These are phyloP conservation scores for Laupala kohalensis DNA, from an alignment of 1,140 invertebrate genomes.

Conservation along the genomic window DNA sequence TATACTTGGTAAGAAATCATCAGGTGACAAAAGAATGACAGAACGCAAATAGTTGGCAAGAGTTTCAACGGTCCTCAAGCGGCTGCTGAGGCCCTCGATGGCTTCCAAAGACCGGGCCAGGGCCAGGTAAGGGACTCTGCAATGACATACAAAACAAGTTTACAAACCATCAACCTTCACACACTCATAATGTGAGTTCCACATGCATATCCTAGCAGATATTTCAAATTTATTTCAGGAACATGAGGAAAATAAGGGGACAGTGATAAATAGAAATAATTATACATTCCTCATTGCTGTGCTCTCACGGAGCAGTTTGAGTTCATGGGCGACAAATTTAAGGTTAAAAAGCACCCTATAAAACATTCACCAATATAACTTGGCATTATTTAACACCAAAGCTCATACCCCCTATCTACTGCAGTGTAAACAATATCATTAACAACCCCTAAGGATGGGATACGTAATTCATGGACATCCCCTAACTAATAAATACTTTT, in stretches of 20 bases:
- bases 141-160: slow-evolving; percentile 21
- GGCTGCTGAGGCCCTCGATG: slow-evolving; percentile 78
- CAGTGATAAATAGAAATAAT: neutral
- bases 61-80: slow-evolving; percentile 90
- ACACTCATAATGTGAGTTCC: slow-evolving; percentile 4
- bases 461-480: too few species aligned
- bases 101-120: slow-evolving; percentile 78
- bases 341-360: too few species aligned
- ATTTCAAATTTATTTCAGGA: slow-evolving; percentile 6
- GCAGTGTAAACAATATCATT: too few species aligned
- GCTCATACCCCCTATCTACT: too few species aligned
- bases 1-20: slow-evolving; percentile 78
- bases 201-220: slow-evolving; percentile 7
- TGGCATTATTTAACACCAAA: too few species aligned
- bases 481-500: too few species aligned
- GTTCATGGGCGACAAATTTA: neutral
- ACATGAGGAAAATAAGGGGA: neutral
- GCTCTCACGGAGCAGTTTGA: neutral
- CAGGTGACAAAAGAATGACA: slow-evolving; percentile 72
- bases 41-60: slow-evolving; percentile 89
- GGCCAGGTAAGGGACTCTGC: slow-evolving; percentile 83
- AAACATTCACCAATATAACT: too few species aligned
- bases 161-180: slow-evolving; percentile 4
- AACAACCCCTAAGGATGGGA: too few species aligned
- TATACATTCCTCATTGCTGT: neutral